Evolutionary conservation across 2,113 vertebrate genomes (phyloP), one percentile per base, ranked within the genome.

Genomic region (Formicarius rufipectus): DNA sequence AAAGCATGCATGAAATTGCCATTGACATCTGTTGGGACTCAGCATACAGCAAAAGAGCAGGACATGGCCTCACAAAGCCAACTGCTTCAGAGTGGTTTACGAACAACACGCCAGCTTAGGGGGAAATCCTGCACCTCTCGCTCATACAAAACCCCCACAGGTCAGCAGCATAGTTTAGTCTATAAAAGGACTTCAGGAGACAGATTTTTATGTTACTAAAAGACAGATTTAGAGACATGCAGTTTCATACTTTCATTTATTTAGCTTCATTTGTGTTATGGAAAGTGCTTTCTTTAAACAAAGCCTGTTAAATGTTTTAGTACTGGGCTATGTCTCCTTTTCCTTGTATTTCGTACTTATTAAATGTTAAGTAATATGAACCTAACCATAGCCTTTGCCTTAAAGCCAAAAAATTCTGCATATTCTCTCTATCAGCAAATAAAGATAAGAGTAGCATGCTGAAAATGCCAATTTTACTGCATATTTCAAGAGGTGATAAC

Each of bases 381-480:
- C 84, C 94, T 95, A 87, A 74, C 71, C 94, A 68, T 71, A 93
- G 73, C 67, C 80, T 96, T 97, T 94, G 89, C 87, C 93, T 97
- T 97, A 97, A 96, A 95, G 69, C 89, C 95, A 90, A 95, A 89
- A 97, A 98, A 96, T 92, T 97, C 98, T 98, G 98, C 97, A 97
- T 97, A 98, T 95, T 97, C 96, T 98, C 98, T 97, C 97, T 96
- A 97, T 96, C 97, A 98, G 98, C 98, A 98, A 98, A 98, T 98
- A 98, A 98, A 98, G 98, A 98, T 98, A 98, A 98, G 98, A 95
- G 71, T 19, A 98, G 94, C 94, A 98, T 98, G 96, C 95, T 97
- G 91, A 97, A 98, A 98, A 98, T 97, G 95, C 84, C 97, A 89
- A 96, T 96, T 98, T 98, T 97, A 96, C 96, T 98, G 67, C 96